Evolutionary conservation across 2,888 invertebrate species (phyloP).

Genomic region (Cephus runcator): DNA sequence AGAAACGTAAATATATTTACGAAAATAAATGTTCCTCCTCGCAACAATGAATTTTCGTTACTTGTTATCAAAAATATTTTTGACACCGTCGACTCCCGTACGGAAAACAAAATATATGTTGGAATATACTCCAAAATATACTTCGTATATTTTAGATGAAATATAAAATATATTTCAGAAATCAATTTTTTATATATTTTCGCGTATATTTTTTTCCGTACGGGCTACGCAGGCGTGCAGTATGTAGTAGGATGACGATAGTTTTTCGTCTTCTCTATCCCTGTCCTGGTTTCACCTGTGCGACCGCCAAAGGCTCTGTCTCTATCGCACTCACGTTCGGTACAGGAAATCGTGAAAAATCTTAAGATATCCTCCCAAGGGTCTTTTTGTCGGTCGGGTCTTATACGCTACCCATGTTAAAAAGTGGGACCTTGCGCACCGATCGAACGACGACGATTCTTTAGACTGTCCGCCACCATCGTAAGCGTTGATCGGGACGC

Average conservation of each 20-base stretch:
- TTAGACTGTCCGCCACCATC: not conserved
- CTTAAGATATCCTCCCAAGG: not conserved
- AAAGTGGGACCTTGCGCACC: not conserved
- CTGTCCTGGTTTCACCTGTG: not conserved
- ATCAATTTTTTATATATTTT: too few relatives aligned
- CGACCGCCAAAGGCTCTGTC: not conserved
- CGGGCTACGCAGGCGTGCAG: rapidly evolving
- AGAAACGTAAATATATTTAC: too few relatives aligned
- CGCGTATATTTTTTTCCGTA: too few relatives aligned
- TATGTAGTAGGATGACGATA: too few relatives aligned
- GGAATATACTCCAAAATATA: too few relatives aligned
- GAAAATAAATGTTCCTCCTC: not conserved
- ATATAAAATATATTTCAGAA: too few relatives aligned
- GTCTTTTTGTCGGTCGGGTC: not conserved
- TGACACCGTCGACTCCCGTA: too few relatives aligned
- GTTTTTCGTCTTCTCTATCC: too few relatives aligned
- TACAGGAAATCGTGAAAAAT: not conserved
- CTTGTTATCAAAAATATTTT: too few relatives aligned
- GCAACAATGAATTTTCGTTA: not conserved
- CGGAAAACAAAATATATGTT: too few relatives aligned
- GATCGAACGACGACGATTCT: not conserved
- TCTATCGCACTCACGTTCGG: not conserved
- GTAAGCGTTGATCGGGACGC: not conserved
- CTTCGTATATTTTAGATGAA: too few relatives aligned
- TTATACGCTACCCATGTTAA: not conserved